phyloP scores from a whole-genome alignment of 2,888 invertebrate species.

The Troides aeacus region DNA sequence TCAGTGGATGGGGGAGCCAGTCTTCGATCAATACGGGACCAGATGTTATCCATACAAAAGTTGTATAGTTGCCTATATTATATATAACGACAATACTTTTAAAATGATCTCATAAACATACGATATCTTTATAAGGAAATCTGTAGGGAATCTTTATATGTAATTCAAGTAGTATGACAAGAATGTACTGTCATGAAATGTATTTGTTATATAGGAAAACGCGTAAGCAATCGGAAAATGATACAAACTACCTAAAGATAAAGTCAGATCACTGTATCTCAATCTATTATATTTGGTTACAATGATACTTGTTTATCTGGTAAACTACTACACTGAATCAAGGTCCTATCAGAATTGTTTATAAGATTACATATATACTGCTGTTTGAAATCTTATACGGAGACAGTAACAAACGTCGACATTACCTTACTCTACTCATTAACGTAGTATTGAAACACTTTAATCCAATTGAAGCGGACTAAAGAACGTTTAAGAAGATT shows the following conservation, averaged over 20 bases:
- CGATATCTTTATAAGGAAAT: no score
- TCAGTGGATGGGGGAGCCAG: constrained; percentile 32
- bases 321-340: background rate
- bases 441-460: constrained; percentile 9
- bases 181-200: background rate
- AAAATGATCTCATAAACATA: no score
- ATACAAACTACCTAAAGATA: constrained; percentile 7
- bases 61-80: background rate
- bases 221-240: background rate
- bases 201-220: background rate
- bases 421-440: constrained; percentile 9
- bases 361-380: background rate
- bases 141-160: no score
- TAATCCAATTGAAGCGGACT: constrained; percentile 17
- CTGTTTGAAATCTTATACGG: background rate
- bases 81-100: no score
- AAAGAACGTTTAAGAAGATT: constrained; percentile 19
- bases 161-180: background rate
- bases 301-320: background rate
- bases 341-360: background rate
- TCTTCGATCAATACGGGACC: background rate
- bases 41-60: background rate
- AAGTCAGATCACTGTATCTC: constrained; percentile 7
- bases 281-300: constrained; percentile 5
- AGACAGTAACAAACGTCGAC: constrained; percentile 1